phyloP scores from a whole-genome alignment of 2,113 vertebrate species.

The Mellivora capensis region DNA sequence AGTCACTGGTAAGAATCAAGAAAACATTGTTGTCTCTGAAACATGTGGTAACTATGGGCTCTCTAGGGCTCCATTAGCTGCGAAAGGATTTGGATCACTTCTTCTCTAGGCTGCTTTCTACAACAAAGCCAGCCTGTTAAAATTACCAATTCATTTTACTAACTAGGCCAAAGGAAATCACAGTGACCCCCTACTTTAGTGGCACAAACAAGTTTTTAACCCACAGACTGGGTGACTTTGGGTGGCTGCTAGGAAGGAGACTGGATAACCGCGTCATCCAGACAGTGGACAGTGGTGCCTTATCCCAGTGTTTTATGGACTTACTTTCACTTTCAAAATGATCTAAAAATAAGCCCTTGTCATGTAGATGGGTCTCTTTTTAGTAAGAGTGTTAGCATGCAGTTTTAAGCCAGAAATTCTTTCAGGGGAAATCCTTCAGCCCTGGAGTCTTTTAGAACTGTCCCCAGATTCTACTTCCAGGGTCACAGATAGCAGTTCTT shows the following conservation, averaged over 20 bases:
- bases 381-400: background rate
- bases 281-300: background rate
- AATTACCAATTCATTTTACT: background rate
- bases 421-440: background rate
- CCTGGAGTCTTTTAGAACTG: background rate
- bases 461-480: background rate
- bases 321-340: background rate
- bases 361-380: background rate
- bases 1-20: background rate
- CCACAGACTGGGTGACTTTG: background rate
- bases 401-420: background rate
- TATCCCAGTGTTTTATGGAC: background rate
- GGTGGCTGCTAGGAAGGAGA: background rate
- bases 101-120: background rate
- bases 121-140: background rate
- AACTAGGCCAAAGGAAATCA: background rate
- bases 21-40: background rate
- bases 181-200: background rate
- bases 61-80: background rate
- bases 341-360: constrained; percentile 27
- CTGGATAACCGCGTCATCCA: background rate
- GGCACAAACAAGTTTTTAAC: background rate
- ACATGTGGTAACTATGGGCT: background rate
- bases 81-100: background rate
- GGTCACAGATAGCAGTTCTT: background rate